Conservation (phyloP, 2,113 vertebrate species). For the Tiliqua scincoides region DNA sequence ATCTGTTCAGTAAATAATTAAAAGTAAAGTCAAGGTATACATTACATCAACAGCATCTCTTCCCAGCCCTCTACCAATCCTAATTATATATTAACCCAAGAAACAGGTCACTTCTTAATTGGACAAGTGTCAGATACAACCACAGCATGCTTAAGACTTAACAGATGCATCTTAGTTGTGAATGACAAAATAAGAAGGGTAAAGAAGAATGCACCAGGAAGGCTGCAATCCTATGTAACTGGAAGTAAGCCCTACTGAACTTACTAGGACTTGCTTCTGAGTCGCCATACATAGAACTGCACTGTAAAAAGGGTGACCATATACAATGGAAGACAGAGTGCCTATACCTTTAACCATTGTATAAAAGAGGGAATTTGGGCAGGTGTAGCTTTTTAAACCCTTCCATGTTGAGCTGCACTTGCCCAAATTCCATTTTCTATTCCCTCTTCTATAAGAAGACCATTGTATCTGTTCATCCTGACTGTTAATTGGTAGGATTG, state of each 20-base stretch:
- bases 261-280: too few species aligned
- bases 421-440: too few species aligned
- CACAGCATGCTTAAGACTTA: background rate
- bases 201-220: background rate
- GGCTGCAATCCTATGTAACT: background rate
- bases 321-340: too few species aligned
- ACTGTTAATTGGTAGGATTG: background rate
- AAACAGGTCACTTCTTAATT: background rate
- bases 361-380: too few species aligned
- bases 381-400: too few species aligned
- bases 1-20: background rate
- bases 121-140: background rate
- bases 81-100: constrained; percentile 12
- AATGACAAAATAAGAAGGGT: background rate
- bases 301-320: too few species aligned
- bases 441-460: too few species aligned
- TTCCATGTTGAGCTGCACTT: too few species aligned
- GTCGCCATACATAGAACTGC: too few species aligned
- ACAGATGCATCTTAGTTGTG: background rate
- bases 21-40: background rate
- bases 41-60: background rate
- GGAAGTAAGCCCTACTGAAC: too few species aligned
- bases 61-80: background rate
- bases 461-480: too few species aligned
- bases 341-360: too few species aligned